Base-by-base conservation (phyloP, 2,113 vertebrate species). In the Tetrax tetrax region DNA sequence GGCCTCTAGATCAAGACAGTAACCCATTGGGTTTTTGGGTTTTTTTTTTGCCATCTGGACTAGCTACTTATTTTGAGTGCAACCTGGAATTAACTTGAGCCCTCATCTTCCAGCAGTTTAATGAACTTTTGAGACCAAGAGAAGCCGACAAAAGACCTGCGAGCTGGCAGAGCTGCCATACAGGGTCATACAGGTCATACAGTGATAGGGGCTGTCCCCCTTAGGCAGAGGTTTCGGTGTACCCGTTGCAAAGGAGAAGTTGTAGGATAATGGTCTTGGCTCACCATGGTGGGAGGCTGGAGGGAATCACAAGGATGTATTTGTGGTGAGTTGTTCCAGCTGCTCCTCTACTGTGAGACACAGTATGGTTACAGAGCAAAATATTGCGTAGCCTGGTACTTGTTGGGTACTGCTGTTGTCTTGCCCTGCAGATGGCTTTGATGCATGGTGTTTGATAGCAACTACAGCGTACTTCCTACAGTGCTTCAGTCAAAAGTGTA, bases 1-100 rank as follows among this genome's bases (percentile, higher is more conserved):
- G 25, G 15, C 29, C 38, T 29, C 16, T 41, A 41, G 68, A 54
- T 48, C 24, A 81, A 74, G 35, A 54, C 14, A 48, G 9, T 31
- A 77, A 88, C 14, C 9, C 14, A 3, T 15, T 3, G 56, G 12
- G 25, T 4, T 13, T 1, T 2, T 2, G 38, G 38, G 38, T 11
- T 17, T 66, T 33, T 63, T 38, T 20, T 63, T 33, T 63, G 64
- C 48, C 6, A 9, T 65, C 45, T 92, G 60, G 35, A 43, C 50
- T n/a, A 17, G 1, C 43, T 68, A 12, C 20, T 56, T 66, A 21
- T 24, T 72, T 84, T 5, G 2, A 41, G 41, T 25, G 23, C 23
- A 48, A 9, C 13, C 19, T 61, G 21, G 6, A 18, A 61, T 78
- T 50, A 61, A 63, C 28, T 38, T 41, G 19, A 38, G 33, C 25